Evolutionary conservation across 2,113 vertebrate species (phyloP).

Genomic region (Datnioides undecimradiatus): DNA sequence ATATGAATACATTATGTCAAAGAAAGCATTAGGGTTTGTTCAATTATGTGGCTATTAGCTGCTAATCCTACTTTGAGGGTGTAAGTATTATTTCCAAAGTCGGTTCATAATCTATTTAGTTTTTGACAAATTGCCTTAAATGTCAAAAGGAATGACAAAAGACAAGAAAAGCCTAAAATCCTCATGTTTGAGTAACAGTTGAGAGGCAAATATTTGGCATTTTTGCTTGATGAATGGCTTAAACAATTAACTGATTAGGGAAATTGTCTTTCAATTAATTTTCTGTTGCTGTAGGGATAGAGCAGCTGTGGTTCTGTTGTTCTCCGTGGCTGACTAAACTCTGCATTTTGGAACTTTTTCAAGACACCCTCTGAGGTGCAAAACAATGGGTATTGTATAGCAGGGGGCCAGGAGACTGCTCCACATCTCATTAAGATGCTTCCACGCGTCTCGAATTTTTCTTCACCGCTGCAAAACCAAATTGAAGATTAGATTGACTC

Average conservation of each 20-base stretch:
- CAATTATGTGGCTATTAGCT: constrained; percentile 19
- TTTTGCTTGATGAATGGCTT: background rate
- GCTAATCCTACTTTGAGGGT: constrained; percentile 35
- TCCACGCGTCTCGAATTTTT: constrained; percentile 38
- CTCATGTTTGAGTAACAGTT: background rate
- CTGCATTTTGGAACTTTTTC: constrained; percentile 49
- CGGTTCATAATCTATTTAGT: background rate
- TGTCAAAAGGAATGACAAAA: background rate
- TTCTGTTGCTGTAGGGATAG: background rate
- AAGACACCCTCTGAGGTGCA: constrained; percentile 10
- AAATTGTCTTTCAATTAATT: constrained; percentile 20
- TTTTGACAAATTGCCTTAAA: constrained; percentile 28
- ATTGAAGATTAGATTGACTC: constrained; percentile 56
- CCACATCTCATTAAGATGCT: constrained; percentile 57
- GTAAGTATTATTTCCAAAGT: constrained; percentile 22
- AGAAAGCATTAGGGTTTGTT: background rate
- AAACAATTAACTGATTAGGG: constrained; percentile 29
- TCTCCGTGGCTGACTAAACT: constrained; percentile 48
- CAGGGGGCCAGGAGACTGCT: constrained; percentile 26
- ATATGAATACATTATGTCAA: constrained; percentile 18
- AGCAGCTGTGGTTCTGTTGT: constrained; percentile 11
- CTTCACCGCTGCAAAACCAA: constrained; percentile 38
- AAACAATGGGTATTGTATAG: constrained; percentile 57
- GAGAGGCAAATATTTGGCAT: background rate
- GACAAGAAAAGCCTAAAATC: constrained; percentile 7